phyloP scores from a whole-genome alignment of 2,113 vertebrate species.

The Pogona vitticeps region DNA sequence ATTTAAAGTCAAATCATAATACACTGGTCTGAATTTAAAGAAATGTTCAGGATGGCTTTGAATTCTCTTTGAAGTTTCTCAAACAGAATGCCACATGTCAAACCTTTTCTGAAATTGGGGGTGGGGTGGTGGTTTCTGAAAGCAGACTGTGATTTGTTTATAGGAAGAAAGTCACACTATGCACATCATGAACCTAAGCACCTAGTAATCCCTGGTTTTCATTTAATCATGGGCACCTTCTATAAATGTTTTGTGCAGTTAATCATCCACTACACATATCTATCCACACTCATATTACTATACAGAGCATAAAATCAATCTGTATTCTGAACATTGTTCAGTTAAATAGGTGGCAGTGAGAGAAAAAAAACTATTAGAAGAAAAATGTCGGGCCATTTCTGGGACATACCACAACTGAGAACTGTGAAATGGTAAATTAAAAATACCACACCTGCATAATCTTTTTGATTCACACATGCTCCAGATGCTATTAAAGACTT shows the following conservation, averaged over 20 bases:
- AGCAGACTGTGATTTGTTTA: not conserved
- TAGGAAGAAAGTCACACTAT: not conserved
- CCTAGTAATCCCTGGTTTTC: no score
- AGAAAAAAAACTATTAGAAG: not conserved
- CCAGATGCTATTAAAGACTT: constrained; percentile 80
- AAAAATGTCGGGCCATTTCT: not conserved
- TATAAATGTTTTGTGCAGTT: not conserved
- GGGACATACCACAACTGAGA: not conserved
- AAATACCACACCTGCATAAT: constrained; percentile 82
- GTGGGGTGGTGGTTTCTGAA: not conserved
- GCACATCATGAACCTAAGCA: not conserved
- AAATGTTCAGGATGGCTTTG: not conserved
- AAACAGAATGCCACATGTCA: not conserved
- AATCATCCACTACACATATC: not conserved
- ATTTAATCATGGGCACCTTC: no score
- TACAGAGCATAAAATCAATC: not conserved
- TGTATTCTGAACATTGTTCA: not conserved
- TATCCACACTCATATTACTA: not conserved
- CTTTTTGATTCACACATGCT: constrained; percentile 78
- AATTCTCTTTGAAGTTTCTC: not conserved
- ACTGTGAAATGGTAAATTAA: constrained; percentile 30
- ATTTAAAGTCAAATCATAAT: not conserved
- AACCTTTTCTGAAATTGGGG: not conserved
- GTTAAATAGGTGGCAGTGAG: not conserved
- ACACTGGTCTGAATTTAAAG: not conserved